These are phyloP conservation scores for Teleiodes luculella DNA, from an alignment of 2,888 invertebrate genomes.

Conservation along the genomic window DNA sequence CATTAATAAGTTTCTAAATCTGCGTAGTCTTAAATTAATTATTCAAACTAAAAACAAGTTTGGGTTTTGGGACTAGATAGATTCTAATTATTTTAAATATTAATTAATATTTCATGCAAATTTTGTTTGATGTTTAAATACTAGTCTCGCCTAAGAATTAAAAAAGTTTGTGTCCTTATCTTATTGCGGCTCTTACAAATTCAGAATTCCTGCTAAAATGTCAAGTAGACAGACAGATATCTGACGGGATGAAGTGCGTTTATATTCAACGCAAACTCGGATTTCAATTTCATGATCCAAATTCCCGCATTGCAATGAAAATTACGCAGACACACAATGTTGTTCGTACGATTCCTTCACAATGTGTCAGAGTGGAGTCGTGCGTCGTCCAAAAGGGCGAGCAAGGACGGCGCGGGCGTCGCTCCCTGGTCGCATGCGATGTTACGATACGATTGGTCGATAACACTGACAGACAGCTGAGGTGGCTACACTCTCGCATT, in stretches of 20 bases:
- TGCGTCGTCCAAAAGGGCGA: conserved; percentile 53
- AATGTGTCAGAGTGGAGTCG: conserved; percentile 29
- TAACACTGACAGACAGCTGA: conserved; percentile 32
- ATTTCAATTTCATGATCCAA: too few species aligned
- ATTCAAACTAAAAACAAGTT: background rate
- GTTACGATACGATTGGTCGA: conserved; percentile 32
- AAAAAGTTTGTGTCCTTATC: background rate
- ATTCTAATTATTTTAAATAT: too few species aligned
- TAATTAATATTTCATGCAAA: too few species aligned
- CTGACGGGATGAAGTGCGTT: background rate
- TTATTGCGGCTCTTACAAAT: background rate
- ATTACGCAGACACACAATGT: conserved; percentile 6
- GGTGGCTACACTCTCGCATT: background rate
- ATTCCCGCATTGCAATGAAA: too few species aligned
- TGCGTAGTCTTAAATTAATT: background rate
- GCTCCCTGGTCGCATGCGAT: conserved; percentile 36
- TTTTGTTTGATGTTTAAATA: too few species aligned
- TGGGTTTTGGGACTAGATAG: background rate
- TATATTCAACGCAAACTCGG: background rate
- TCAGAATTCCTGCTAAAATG: background rate
- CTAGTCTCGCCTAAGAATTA: too few species aligned
- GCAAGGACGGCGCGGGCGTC: conserved; percentile 62
- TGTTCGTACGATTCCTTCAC: conserved; percentile 16
- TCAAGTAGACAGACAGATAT: too few species aligned
- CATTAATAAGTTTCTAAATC: conserved; percentile 1